Evolutionary conservation across 2,113 vertebrate genomes (phyloP).

Genomic region (Corydoras maculifer): DNA sequence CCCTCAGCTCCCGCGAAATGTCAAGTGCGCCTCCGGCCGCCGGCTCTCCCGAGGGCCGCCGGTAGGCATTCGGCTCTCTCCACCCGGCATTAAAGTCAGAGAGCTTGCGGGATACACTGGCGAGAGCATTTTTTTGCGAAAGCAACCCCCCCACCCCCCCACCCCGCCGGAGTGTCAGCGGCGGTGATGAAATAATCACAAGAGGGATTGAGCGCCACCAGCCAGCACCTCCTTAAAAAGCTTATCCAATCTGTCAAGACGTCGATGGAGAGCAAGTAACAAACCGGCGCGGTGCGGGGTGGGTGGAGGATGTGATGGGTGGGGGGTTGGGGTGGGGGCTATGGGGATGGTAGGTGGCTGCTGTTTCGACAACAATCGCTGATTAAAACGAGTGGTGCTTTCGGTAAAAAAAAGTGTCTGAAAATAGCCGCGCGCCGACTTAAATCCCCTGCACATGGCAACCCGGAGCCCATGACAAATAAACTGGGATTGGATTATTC

Average conservation of each 20-base stretch:
- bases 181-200: conserved; percentile 45
- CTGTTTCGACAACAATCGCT: conserved; percentile 47
- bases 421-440: conserved; percentile 13
- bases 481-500: neutral
- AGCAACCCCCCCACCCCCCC: neutral
- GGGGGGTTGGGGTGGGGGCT: too few species aligned
- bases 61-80: neutral
- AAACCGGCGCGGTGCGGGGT: too few species aligned
- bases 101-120: neutral
- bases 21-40: neutral
- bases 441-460: conserved; percentile 6
- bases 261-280: conserved; percentile 41
- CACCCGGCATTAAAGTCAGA: neutral
- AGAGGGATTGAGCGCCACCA: neutral
- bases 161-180: neutral
- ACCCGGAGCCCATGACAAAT: neutral
- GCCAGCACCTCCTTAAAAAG: conserved; percentile 63
- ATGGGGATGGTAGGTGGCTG: too few species aligned
- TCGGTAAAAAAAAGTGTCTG: neutral
- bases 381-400: conserved; percentile 63
- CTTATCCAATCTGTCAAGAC: conserved; percentile 56
- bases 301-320: too few species aligned
- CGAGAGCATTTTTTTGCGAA: neutral
- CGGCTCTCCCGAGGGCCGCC: conserved; percentile 10
- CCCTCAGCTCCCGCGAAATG: neutral